These are phyloP conservation scores for Trigoniulus corallinus DNA, from an alignment of 1,140 invertebrate species.

Conservation along the genomic window DNA sequence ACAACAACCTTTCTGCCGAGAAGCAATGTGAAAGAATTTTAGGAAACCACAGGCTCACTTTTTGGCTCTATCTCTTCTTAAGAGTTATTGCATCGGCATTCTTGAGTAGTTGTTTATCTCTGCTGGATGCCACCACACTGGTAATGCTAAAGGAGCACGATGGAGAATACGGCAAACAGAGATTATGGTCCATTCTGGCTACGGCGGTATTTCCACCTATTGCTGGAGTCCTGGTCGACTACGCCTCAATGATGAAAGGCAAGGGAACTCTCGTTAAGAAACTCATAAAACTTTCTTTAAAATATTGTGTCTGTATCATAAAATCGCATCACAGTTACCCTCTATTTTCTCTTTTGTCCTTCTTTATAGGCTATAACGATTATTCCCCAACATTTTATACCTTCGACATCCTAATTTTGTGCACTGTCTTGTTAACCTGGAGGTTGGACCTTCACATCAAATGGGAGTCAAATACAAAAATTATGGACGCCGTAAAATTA, in stretches of 20 bases:
- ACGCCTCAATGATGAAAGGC: constrained; percentile 26
- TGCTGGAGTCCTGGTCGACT: constrained; percentile 56
- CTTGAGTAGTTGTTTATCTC: constrained; percentile 52
- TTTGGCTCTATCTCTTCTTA: constrained; percentile 59
- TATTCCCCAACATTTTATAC: constrained; percentile 18
- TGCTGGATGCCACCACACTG: constrained; percentile 64
- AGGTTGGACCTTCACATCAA: constrained; percentile 13
- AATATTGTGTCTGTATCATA: not conserved
- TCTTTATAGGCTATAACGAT: constrained; percentile 8
- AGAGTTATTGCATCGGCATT: constrained; percentile 55
- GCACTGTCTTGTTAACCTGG: constrained; percentile 12
- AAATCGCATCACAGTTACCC: not conserved
- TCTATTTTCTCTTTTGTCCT: not conserved
- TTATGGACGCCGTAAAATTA: constrained; percentile 15
- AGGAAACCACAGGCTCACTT: constrained; percentile 27
- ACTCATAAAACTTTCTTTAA: not conserved
- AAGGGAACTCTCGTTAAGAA: not conserved
- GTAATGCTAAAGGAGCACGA: constrained; percentile 61
- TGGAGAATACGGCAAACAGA: constrained; percentile 59
- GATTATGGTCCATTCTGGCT: constrained; percentile 57
- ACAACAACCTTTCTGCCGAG: not conserved
- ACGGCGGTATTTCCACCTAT: constrained; percentile 64
- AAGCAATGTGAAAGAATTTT: not conserved
- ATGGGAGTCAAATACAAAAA: constrained; percentile 13
- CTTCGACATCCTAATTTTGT: constrained; percentile 13